Evolutionary conservation across 2,797 vertebrate species (phyloP).

Genomic region (Bryconaethiops microstoma): DNA sequence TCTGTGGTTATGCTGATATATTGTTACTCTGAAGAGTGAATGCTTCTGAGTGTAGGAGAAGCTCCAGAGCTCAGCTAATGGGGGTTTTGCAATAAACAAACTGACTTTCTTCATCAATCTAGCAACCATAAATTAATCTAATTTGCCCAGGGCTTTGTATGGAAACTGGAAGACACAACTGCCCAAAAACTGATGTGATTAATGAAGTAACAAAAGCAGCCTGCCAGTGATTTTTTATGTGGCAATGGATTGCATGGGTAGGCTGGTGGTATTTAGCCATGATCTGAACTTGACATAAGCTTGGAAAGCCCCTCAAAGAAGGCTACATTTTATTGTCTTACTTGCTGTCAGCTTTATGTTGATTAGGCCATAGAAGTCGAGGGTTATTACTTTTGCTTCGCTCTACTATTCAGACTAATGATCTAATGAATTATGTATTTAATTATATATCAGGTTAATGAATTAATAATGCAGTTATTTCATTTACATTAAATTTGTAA

Average conservation of each 20-base stretch:
- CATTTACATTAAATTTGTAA: background rate
- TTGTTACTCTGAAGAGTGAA: conserved; percentile 13
- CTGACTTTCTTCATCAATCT: conserved; percentile 38
- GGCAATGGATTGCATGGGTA: conserved; percentile 5
- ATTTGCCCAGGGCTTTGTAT: conserved; percentile 23
- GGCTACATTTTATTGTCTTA: background rate
- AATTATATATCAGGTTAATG: background rate
- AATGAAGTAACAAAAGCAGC: background rate
- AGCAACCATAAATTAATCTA: conserved; percentile 25
- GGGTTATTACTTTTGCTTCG: background rate
- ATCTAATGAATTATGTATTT: background rate
- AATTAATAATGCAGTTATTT: background rate
- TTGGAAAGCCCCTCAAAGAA: background rate
- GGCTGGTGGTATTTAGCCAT: background rate
- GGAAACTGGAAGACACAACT: conserved; percentile 21
- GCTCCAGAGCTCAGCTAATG: conserved; percentile 19
- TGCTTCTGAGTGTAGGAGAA: conserved; percentile 17
- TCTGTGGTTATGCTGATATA: conserved; percentile 25
- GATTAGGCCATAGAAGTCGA: background rate
- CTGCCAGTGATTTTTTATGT: conserved; percentile 13
- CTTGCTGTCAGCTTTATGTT: background rate
- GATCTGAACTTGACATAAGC: conserved; percentile 5
- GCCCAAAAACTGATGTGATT: conserved; percentile 25
- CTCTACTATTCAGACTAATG: background rate
- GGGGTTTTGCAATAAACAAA: conserved; percentile 17